Conservation (phyloP, 2,888 invertebrate genomes). For the Rosalia funebris region DNA sequence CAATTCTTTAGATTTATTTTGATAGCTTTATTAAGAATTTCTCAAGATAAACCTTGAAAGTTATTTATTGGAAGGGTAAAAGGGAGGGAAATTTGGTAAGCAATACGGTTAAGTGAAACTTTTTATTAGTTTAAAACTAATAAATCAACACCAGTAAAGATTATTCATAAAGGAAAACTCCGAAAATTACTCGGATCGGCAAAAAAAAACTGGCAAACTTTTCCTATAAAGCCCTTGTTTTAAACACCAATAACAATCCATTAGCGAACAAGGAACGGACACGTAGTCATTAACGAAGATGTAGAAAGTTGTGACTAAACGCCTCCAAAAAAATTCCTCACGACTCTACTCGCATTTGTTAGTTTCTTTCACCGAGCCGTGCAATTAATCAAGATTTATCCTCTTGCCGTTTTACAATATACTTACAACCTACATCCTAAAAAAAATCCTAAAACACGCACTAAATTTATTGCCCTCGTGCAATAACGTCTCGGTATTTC, state of each 20-base stretch:
- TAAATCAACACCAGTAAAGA: too few species aligned
- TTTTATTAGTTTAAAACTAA: too few species aligned
- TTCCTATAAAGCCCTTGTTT: slow-evolving; percentile 26
- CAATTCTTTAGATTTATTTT: too few species aligned
- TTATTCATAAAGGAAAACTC: background rate
- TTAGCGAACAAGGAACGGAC: slow-evolving; percentile 32
- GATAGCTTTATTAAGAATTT: too few species aligned
- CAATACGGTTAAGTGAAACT: too few species aligned
- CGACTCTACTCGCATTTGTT: slow-evolving; percentile 23
- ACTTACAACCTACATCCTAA: slow-evolving; percentile 2
- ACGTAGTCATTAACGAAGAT: slow-evolving; percentile 35
- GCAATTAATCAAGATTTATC: slow-evolving; percentile 30
- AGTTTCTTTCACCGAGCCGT: background rate
- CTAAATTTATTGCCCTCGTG: background rate
- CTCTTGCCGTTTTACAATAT: slow-evolving; percentile 20
- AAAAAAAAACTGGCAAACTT: slow-evolving; percentile 19
- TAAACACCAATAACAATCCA: slow-evolving; percentile 35
- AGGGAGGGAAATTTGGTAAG: too few species aligned
- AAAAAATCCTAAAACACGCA: too few species aligned
- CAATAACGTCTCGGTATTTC: background rate
- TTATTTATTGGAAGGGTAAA: too few species aligned
- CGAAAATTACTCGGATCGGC: background rate
- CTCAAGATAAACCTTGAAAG: too few species aligned
- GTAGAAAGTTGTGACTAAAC: slow-evolving; percentile 27
- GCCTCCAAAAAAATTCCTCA: slow-evolving; percentile 17